Evolutionary conservation across 2,797 vertebrate genomes (phyloP).

Genomic region (Pagetopsis macropterus): DNA sequence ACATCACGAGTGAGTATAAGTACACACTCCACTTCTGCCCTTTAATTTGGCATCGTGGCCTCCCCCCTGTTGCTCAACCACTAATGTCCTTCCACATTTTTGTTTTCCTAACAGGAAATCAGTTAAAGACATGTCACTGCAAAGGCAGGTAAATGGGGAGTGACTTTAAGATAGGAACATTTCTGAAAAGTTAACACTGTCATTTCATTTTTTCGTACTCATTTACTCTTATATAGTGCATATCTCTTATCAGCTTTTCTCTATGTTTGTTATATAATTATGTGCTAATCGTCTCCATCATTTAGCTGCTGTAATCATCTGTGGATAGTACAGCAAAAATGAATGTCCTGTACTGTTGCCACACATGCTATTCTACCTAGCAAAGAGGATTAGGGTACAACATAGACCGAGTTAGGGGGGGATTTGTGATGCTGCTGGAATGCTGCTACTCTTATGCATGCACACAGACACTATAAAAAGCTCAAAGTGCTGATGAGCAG

Average conservation of each 20-base stretch:
- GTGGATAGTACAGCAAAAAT: constrained; percentile 16
- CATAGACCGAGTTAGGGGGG: constrained; percentile 43
- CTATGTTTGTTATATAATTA: constrained; percentile 16
- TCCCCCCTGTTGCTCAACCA: constrained; percentile 57
- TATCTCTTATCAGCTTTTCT: background rate
- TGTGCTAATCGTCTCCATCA: constrained; percentile 11
- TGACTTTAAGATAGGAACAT: constrained; percentile 7
- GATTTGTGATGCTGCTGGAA: constrained; percentile 55
- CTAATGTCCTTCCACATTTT: constrained; percentile 75
- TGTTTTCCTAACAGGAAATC: constrained; percentile 62
- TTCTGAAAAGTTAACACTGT: background rate
- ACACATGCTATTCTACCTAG: constrained; percentile 46
- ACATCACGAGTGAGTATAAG: constrained; percentile 75
- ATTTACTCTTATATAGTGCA: background rate
- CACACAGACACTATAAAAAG: constrained; percentile 64
- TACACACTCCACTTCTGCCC: constrained; percentile 74
- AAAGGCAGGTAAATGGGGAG: constrained; percentile 38
- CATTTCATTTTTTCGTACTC: background rate
- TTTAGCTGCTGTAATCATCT: constrained; percentile 37
- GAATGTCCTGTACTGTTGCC: constrained; percentile 42
- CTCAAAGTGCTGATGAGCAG: constrained; percentile 66
- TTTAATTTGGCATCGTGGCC: constrained; percentile 77
- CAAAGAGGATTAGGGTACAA: constrained; percentile 65
- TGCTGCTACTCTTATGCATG: constrained; percentile 49
- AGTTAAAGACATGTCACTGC: constrained; percentile 50